Conservation (phyloP, 2,113 vertebrate genomes). For the Turdus rufiventris region DNA sequence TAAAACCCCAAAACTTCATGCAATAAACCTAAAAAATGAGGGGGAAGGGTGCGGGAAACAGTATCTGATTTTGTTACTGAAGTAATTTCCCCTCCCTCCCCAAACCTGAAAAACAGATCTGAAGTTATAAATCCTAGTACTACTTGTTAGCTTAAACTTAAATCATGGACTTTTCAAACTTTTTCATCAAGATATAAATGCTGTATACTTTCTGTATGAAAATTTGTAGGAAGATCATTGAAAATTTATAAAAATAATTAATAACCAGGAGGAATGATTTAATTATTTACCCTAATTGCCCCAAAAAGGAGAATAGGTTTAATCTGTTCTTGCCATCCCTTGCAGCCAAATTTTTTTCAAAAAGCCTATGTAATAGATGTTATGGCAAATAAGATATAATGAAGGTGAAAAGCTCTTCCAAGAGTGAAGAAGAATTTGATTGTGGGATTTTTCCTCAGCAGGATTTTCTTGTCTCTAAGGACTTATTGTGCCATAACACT, state of each 20-base stretch:
- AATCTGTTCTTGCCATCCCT: not conserved
- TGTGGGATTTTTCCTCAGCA: not conserved
- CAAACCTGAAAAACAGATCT: not conserved
- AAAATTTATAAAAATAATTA: constrained; percentile 12
- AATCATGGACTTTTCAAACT: not conserved
- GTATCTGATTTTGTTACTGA: not conserved
- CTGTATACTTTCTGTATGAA: not conserved
- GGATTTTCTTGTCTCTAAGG: not conserved
- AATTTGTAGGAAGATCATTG: constrained; percentile 8
- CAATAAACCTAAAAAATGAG: not conserved
- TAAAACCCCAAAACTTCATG: not conserved
- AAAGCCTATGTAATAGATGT: not conserved
- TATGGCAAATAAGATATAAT: not conserved
- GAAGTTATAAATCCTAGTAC: not conserved
- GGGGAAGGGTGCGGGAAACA: too few relatives aligned
- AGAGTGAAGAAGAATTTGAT: not conserved
- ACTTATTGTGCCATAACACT: not conserved
- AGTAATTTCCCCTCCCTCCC: not conserved
- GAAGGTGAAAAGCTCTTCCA: not conserved
- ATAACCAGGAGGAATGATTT: not conserved
- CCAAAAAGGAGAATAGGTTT: not conserved
- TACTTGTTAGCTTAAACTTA: not conserved
- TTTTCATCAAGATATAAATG: not conserved
- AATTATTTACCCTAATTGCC: not conserved
- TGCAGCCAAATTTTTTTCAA: not conserved